phyloP scores from a whole-genome alignment of 2,113 vertebrate genomes.

The Sturnira hondurensis region DNA sequence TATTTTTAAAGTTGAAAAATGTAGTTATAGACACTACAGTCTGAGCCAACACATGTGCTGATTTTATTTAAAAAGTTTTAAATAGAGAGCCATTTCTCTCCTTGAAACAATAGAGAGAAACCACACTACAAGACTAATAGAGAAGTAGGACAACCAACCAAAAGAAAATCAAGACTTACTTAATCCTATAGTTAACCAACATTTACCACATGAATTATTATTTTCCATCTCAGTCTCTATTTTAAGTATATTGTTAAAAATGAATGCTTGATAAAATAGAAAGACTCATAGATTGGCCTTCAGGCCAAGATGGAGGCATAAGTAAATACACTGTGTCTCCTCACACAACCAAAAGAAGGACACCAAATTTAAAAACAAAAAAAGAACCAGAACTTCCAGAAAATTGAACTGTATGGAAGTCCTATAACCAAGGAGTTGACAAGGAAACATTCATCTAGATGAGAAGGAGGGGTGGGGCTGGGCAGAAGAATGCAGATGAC shows the following conservation, averaged over 20 bases:
- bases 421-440: too few relatives aligned
- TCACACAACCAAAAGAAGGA: too few relatives aligned
- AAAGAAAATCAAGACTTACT: neutral
- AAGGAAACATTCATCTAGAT: too few relatives aligned
- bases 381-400: too few relatives aligned
- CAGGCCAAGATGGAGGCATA: too few relatives aligned
- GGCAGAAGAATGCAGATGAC: too few relatives aligned
- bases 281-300: too few relatives aligned
- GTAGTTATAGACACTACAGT: neutral
- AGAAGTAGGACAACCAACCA: neutral
- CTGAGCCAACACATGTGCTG: neutral
- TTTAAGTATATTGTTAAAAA: neutral
- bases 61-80: neutral
- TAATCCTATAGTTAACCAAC: neutral
- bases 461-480: too few relatives aligned
- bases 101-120: neutral
- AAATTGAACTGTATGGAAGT: too few relatives aligned
- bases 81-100: neutral
- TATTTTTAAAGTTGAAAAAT: neutral
- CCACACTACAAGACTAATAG: neutral
- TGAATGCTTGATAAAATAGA: too few relatives aligned
- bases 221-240: neutral
- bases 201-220: neutral
- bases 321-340: too few relatives aligned
- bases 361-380: too few relatives aligned